These are phyloP conservation scores for Amblyteles armatorius DNA, from an alignment of 2,888 invertebrate genomes.

Conservation along the genomic window DNA sequence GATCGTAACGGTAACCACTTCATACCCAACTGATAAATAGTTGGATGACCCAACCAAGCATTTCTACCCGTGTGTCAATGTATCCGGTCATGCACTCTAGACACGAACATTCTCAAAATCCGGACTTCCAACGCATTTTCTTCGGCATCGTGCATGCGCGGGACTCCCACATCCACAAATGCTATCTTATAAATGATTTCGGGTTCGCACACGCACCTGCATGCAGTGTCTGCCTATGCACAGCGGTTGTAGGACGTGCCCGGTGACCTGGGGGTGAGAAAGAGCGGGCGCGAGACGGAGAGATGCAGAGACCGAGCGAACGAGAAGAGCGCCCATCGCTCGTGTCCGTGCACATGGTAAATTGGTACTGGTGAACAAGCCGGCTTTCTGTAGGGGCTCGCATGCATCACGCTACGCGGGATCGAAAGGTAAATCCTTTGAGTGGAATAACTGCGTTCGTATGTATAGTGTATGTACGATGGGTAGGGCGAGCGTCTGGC, in stretches of 20 bases:
- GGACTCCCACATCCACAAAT: background rate
- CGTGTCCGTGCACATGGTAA: slow-evolving; percentile 16
- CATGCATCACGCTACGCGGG: slow-evolving; percentile 52
- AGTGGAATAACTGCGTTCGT: slow-evolving; percentile 80
- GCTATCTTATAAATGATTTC: background rate
- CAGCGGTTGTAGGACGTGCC: background rate
- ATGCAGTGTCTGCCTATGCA: background rate
- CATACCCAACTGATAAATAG: too few relatives aligned
- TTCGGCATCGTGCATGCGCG: background rate
- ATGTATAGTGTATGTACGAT: slow-evolving; percentile 43
- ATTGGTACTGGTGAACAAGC: slow-evolving; percentile 9
- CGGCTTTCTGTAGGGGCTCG: slow-evolving; percentile 11
- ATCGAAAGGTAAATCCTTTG: slow-evolving; percentile 73
- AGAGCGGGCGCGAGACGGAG: background rate
- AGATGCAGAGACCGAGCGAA: background rate
- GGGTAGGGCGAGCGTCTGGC: slow-evolving; percentile 54
- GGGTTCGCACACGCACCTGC: background rate
- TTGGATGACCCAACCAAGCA: too few relatives aligned
- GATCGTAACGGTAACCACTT: too few relatives aligned
- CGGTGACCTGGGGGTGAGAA: too few relatives aligned
- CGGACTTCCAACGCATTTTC: background rate
- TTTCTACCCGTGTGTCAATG: too few relatives aligned
- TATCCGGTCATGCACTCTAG: too few relatives aligned
- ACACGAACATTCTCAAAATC: background rate
- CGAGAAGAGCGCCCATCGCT: background rate